Evolutionary conservation across 2,888 invertebrate species (phyloP).

Genomic region (Drosophila quasianomalipes): DNA sequence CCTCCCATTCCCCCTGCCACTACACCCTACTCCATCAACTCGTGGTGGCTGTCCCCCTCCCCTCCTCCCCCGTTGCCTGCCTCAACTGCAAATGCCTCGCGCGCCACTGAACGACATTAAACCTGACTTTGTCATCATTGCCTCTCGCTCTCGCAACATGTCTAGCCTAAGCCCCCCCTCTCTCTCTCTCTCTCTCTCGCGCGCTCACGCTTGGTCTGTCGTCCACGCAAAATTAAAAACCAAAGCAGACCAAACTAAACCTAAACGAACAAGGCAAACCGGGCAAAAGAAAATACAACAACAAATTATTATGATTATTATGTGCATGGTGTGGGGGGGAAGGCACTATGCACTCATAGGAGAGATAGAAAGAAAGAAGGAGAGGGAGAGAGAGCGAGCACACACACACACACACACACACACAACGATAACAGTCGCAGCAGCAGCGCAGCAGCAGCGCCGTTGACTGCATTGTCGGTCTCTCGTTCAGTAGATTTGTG

Average conservation of each 20-base stretch:
- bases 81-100: conserved; percentile 73
- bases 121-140: conserved; percentile 72
- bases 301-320: conserved; percentile 62
- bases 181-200: background rate
- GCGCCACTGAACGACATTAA: conserved; percentile 80
- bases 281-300: conserved; percentile 55
- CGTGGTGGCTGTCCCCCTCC: background rate
- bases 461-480: conserved; percentile 67
- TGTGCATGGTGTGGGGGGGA: conserved; percentile 40
- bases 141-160: conserved; percentile 14
- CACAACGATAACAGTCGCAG: conserved; percentile 35
- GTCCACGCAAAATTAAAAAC: conserved; percentile 19
- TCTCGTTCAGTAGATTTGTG: conserved; percentile 84
- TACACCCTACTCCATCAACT: conserved; percentile 1
- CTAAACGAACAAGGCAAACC: conserved; percentile 66
- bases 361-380: conserved; percentile 5
- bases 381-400: conserved; percentile 19
- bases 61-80: conserved; percentile 41
- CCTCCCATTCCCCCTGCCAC: background rate
- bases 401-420: conserved; percentile 19
- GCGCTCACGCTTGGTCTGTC: conserved; percentile 4
- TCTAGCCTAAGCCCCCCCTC: background rate
- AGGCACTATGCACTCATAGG: conserved; percentile 45
- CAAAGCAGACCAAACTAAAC: conserved; percentile 48
- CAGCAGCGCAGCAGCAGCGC: conserved; percentile 32